Evolutionary conservation across 2,797 vertebrate species (phyloP), one percentile per base, ranked within the genome.

Genomic region (Spheniscus humboldti): DNA sequence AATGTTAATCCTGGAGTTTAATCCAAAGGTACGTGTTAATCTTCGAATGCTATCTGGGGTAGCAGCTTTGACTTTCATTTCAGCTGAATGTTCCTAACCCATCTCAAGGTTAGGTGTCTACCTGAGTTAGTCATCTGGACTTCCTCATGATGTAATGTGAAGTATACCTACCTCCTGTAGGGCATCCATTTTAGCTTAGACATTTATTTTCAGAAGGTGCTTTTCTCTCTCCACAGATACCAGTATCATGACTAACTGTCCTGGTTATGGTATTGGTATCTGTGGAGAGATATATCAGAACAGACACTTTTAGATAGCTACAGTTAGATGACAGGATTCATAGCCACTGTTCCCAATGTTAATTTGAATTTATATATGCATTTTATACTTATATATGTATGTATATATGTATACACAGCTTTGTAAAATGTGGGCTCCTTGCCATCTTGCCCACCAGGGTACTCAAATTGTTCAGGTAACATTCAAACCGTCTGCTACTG

Each of bases 81-180:
- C 63, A 66, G 18, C 22, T 62, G 66, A 23, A 30, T 3, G 8
- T 12, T 50, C 57, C 75, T 69, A 16, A 25, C 10, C 13, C 25
- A 27, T 6, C 52, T 55, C 53, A 85, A 55, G 47, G 24, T 31
- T 30, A 69, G 43, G 19, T 14, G 10, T 52, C 13, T 7, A 3
- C n/a, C 13, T 24, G 10, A 43, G 19, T 33, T n/a, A 33, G 20
- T 72, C 19, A 33, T 5, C 20, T 83, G 80, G 47, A 33, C 3
- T 52, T 6, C 14, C 39, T 57, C 25, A 0, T 8, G 20, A 20
- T 43, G 24, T 60, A 6, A 1, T 0, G 2, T 17, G 73, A 56
- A n/a, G 52, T 43, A 16, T 15, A 28, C 22, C 52, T 69, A 6
- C 33, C 27, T 43, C 35, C 83, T 60, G 6, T 5, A 48, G 41